These are phyloP conservation scores for Tachina lurida DNA, from an alignment of 2,888 invertebrate species.

Conservation along the genomic window DNA sequence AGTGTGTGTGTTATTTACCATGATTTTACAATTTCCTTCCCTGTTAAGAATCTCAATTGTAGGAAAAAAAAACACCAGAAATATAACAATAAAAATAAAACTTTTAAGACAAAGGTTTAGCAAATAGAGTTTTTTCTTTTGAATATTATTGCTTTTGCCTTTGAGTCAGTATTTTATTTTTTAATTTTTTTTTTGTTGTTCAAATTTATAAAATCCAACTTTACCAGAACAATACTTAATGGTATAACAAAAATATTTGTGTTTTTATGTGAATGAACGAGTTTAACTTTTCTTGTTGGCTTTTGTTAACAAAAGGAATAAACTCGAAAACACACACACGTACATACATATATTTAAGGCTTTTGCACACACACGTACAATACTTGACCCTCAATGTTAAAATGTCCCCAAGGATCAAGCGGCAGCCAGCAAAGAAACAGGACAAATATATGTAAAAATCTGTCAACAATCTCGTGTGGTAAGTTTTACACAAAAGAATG, in stretches of 20 bases:
- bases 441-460: not conserved
- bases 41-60: conserved; percentile 32
- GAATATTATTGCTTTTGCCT: conserved; percentile 19
- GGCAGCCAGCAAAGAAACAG: not conserved
- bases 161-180: conserved; percentile 36
- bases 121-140: conserved; percentile 2
- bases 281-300: conserved; percentile 31
- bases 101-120: conserved; percentile 45
- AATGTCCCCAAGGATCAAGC: conserved; percentile 61
- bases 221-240: conserved; percentile 22
- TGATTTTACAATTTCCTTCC: conserved; percentile 49
- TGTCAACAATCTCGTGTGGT: conserved; percentile 46
- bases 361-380: not conserved
- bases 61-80: conserved; percentile 6
- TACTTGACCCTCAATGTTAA: conserved; percentile 63
- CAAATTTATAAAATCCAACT: conserved; percentile 1
- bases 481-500: conserved; percentile 1
- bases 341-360: not conserved
- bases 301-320: conserved; percentile 6
- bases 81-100: conserved; percentile 22
- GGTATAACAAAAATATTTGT: conserved; percentile 46
- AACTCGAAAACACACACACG: not conserved
- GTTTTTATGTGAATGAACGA: conserved; percentile 32
- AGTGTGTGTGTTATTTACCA: conserved; percentile 21
- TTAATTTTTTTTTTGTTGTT: not conserved